Evolutionary conservation across 2,113 vertebrate species (phyloP).

Genomic region (Perognathus longimembris): DNA sequence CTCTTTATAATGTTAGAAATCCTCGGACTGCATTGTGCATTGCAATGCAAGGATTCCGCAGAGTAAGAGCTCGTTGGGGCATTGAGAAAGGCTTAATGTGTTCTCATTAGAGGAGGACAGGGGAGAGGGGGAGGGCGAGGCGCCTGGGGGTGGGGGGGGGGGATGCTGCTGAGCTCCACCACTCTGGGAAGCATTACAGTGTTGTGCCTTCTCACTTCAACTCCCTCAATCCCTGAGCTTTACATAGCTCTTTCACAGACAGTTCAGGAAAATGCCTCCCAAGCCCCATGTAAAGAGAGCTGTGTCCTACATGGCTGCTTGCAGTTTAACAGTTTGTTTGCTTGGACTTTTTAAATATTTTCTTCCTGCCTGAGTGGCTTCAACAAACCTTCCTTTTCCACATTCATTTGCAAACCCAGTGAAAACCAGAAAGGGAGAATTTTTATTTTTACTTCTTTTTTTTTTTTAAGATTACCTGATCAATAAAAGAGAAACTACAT

Average conservation of each 20-base stretch:
- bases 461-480: neutral
- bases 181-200: constrained; percentile 82
- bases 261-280: constrained; percentile 84
- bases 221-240: constrained; percentile 85
- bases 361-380: constrained; percentile 38
- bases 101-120: constrained; percentile 83
- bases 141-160: constrained; percentile 68
- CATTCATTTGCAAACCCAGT: constrained; percentile 38
- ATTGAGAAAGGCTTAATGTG: constrained; percentile 85
- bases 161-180: constrained; percentile 65
- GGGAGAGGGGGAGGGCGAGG: constrained; percentile 57
- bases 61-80: constrained; percentile 80
- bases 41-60: constrained; percentile 82
- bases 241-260: constrained; percentile 84
- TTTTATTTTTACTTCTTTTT: no score
- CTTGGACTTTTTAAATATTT: constrained; percentile 68
- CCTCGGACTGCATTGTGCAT: constrained; percentile 81
- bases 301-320: constrained; percentile 65
- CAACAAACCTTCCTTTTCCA: neutral
- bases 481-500: constrained; percentile 55
- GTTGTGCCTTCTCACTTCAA: constrained; percentile 82
- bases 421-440: constrained; percentile 8
- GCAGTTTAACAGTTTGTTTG: constrained; percentile 82
- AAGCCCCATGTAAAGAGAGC: constrained; percentile 83
- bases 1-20: constrained; percentile 81